Conservation (phyloP, 2,797 vertebrate genomes). For the Acipenser oxyrinchus region DNA sequence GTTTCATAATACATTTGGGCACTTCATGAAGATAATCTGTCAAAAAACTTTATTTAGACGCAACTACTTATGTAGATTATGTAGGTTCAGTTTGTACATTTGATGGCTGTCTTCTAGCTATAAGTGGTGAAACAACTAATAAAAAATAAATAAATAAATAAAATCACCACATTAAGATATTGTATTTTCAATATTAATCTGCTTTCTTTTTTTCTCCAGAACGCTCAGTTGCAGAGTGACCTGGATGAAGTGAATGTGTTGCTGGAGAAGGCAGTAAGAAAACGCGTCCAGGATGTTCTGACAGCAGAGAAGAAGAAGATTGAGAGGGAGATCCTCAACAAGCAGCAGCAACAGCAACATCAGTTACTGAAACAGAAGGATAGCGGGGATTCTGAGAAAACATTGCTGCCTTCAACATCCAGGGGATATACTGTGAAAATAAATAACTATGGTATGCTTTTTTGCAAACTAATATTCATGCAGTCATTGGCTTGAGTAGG, state of each 20-base stretch:
- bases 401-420: slow-evolving; percentile 39
- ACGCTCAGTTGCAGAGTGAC: slow-evolving; percentile 75
- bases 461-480: background rate
- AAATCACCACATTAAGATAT: too few relatives aligned
- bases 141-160: too few relatives aligned
- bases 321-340: slow-evolving; percentile 74
- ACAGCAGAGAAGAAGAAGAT: slow-evolving; percentile 74
- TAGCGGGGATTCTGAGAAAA: slow-evolving; percentile 46
- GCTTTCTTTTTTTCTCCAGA: slow-evolving; percentile 36
- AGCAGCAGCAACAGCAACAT: slow-evolving; percentile 55
- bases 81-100: too few relatives aligned
- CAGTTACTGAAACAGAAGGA: slow-evolving; percentile 43
- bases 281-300: slow-evolving; percentile 68
- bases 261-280: slow-evolving; percentile 66
- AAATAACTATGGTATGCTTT: slow-evolving; percentile 78
- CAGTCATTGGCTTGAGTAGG: too few relatives aligned
- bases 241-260: slow-evolving; percentile 73
- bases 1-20: too few relatives aligned
- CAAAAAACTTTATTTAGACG: too few relatives aligned
- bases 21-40: too few relatives aligned
- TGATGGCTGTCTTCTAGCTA: too few relatives aligned
- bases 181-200: too few relatives aligned
- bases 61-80: too few relatives aligned
- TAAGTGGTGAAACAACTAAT: too few relatives aligned
- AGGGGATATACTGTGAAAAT: slow-evolving; percentile 86